These are phyloP conservation scores for Glaucopsyche alexis DNA, from an alignment of 2,888 invertebrate species.

Conservation along the genomic window DNA sequence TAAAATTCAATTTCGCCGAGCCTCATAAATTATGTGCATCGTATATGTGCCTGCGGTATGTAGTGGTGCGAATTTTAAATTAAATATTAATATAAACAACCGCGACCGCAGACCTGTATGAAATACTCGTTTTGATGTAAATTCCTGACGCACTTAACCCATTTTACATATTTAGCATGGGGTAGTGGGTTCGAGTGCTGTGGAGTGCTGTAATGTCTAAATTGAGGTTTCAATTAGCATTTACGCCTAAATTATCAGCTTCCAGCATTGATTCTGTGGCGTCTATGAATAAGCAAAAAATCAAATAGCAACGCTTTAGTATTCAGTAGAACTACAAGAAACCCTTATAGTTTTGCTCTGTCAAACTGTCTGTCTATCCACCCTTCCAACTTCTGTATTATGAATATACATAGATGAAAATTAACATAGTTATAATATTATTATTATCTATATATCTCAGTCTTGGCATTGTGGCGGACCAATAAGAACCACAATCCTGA, in stretches of 20 bases:
- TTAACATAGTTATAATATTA: too few relatives aligned
- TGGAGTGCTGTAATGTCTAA: neutral
- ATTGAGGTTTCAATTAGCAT: conserved; percentile 1
- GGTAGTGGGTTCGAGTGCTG: conserved; percentile 10
- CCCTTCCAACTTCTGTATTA: too few relatives aligned
- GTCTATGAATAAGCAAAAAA: too few relatives aligned
- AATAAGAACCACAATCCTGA: too few relatives aligned
- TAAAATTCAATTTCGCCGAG: conserved; percentile 33
- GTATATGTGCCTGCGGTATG: conserved; percentile 54
- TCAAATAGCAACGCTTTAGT: too few relatives aligned
- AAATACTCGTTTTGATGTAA: conserved; percentile 42
- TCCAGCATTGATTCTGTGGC: neutral
- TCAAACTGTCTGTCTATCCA: too few relatives aligned
- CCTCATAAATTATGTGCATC: conserved; percentile 58
- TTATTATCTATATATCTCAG: too few relatives aligned
- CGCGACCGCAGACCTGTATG: conserved; percentile 48
- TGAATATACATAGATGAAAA: too few relatives aligned
- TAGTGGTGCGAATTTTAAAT: conserved; percentile 67
- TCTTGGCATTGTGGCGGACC: too few relatives aligned
- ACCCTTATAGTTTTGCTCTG: too few relatives aligned
- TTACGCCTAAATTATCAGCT: neutral
- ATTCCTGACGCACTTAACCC: conserved; percentile 43
- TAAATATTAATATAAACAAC: conserved; percentile 65
- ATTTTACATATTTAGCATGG: conserved; percentile 33
- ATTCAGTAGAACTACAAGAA: too few relatives aligned